Percentiles rank a stretch among this genome's conserved stretches.
Conservation (phyloP, 2,113 vertebrate genomes). For the Syrrhaptes paradoxus region DNA sequence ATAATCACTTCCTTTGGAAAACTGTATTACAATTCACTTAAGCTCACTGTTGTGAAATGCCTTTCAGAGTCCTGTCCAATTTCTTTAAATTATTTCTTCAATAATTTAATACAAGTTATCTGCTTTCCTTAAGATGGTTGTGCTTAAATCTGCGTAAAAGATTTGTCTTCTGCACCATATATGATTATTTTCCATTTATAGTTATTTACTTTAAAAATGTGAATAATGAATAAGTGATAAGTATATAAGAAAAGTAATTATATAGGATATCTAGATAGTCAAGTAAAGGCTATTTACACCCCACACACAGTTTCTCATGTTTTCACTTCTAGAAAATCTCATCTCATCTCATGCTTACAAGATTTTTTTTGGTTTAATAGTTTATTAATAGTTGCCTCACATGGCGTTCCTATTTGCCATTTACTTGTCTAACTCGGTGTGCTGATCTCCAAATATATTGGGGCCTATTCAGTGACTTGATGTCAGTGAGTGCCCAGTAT, state of each 20-base stretch:
- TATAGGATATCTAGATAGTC: background rate
- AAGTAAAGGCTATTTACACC: background rate
- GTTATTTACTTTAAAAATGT: background rate
- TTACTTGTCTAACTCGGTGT: background rate
- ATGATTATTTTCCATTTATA: background rate
- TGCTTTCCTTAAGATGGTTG: background rate
- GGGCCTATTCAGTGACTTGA: background rate
- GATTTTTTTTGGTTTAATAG: background rate
- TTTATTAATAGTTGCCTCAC: background rate
- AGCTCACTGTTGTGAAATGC: background rate
- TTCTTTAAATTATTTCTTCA: background rate
- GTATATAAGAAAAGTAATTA: background rate
- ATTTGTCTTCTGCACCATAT: background rate
- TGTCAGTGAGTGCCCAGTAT: background rate
- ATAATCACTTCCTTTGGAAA: background rate
- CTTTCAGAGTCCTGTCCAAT: background rate
- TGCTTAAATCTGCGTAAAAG: background rate
- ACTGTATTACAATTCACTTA: background rate
- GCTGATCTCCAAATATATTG: background rate
- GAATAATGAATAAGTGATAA: background rate
- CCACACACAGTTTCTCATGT: background rate
- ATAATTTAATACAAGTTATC: background rate
- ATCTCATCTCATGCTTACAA: background rate
- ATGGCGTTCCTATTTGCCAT: background rate
- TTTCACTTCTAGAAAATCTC: background rate